Percentiles rank a stretch among this genome's conserved stretches.
Conservation (phyloP, 1,140 invertebrate genomes). For the Drosophila pseudoananassae region DNA sequence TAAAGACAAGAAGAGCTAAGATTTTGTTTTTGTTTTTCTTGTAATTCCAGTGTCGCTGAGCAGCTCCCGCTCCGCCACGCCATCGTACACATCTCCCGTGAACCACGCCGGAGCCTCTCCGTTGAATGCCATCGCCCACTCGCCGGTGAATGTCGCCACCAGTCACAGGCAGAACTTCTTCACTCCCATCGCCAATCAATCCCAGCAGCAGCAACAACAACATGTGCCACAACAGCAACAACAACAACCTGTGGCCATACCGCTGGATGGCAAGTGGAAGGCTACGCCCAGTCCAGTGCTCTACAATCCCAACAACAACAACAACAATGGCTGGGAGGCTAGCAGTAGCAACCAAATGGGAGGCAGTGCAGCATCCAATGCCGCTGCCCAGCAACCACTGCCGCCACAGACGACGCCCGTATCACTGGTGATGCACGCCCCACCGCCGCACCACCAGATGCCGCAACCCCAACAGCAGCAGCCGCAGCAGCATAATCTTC, state of each 20-base stretch:
- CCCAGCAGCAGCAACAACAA: constrained; percentile 85
- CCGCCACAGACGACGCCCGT: constrained; percentile 80
- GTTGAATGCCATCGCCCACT: constrained; percentile 87
- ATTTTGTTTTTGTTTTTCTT: constrained; percentile 9
- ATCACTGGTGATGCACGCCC: constrained; percentile 83
- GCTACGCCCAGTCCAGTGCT: constrained; percentile 80
- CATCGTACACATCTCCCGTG: constrained; percentile 92
- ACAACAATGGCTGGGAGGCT: constrained; percentile 65
- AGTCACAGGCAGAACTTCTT: constrained; percentile 90
- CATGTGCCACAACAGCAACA: constrained; percentile 67
- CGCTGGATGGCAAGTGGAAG: constrained; percentile 77
- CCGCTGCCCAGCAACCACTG: constrained; percentile 23
- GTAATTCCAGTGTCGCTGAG: constrained; percentile 91
- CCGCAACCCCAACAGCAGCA: constrained; percentile 72
- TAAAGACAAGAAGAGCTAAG: constrained; percentile 1
- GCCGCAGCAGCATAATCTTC: constrained; percentile 32
- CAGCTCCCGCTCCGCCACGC: constrained; percentile 95
- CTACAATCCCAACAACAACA: constrained; percentile 69
- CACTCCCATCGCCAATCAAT: constrained; percentile 89
- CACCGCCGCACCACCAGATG: constrained; percentile 85
- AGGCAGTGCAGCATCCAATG: constrained; percentile 66
- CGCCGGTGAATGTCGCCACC: constrained; percentile 87
- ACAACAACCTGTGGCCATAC: constrained; percentile 48
- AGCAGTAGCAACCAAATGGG: constrained; percentile 65
- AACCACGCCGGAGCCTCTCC: constrained; percentile 87